Base-by-base conservation (phyloP, 2,797 vertebrate species). In the Darevskia mixta region DNA sequence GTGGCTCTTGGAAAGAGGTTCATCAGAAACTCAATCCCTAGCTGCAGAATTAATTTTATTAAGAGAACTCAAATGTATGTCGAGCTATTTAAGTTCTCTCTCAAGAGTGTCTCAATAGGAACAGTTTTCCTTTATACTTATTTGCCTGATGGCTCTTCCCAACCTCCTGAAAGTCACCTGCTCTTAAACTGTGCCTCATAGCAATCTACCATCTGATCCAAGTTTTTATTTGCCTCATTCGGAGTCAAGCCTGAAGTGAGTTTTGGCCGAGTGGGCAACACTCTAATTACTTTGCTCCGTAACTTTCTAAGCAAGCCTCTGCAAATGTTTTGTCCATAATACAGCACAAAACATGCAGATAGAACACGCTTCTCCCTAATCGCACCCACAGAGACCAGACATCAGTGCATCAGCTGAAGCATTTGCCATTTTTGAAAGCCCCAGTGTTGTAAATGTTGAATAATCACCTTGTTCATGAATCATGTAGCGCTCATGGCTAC, bases 401-500 rank as follows among this genome's bases (percentile, higher is more conserved):
- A 45, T 9, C 13, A 78, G 41, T n/a, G 5, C 18, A 38, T 72
- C 32, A 15, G 41, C n/a, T 38, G 71, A 73, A 6, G 10, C 32
- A 73, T 64, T 17, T 73, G 35, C 15, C n/a, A 17, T 17, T 35
- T 77, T 27, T 27, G 25, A 29, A 8, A 25, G 35, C 25, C 15
- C 18, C 9, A 2, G 35, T 0, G 71, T 64, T 82, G 29, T 83
- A 61, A 85, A 17, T 29, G 75, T 49, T 35, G 72, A 71, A 88
- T 38, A 79, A 45, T 3, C 83, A 76, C 49, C 41, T 43, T 90
- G 23, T 69, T 8, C 55, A 77, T 71, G 66, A 86, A 55, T 64
- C 45, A 85, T 83, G 32, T 76, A 67, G 35, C 38, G 79, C 82
- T 55, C 75, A 18, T 71, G 73, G 11, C 66, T 88, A 84, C 66